Evolutionary conservation across 2,113 vertebrate species (phyloP), one percentile per base, ranked within the genome.

Genomic region (Xiphophorus couchianus): DNA sequence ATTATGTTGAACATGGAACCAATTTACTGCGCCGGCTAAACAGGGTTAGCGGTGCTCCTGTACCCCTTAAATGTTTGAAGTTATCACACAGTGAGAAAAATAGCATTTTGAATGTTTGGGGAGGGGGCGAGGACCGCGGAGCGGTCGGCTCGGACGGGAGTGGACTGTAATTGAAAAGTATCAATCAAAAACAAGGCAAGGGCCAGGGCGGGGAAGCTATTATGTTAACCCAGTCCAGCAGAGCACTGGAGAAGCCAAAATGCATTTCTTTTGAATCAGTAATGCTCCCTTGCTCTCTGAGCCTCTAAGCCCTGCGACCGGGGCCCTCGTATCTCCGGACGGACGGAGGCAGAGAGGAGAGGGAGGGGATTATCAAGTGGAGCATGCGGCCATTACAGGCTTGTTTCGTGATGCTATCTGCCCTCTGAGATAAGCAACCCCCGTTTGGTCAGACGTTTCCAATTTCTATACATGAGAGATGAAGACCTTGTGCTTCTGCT

Each of bases 161-260:
- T 78, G 90, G 95, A 95, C 95, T 96, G 97, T 99, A 99, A 99
- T 98, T 98, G 97, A 99, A 99, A 99, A 98, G 97, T 99, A 99
- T 99, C 97, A 98, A 98, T 99, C 97, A 98, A 97, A 96, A 95
- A 96, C 96, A 96, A 95, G 94, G 94, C 95, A 88, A 92, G 94
- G 92, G 94, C 93, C 94, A 88, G 90, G 77, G 71, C 83, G 92
- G 93, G 92, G 84, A 94, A 93, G 94, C 90, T 92, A 91, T 93
- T 93, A 94, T 92, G 93, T 93, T 93, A 93, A 94, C 93, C 94
- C 93, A 85, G 88, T 91, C 90, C 82, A 71, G 74, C 73, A 73
- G 79, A 76, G 84, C 86, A 84, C 89, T 85, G 88, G 83, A 91
- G 74, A 84, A 92, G 90, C 77, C 81, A 71, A 91, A 94, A 93